These are phyloP conservation scores for Nymphalis io DNA, from an alignment of 1,140 invertebrate genomes.

Conservation along the genomic window DNA sequence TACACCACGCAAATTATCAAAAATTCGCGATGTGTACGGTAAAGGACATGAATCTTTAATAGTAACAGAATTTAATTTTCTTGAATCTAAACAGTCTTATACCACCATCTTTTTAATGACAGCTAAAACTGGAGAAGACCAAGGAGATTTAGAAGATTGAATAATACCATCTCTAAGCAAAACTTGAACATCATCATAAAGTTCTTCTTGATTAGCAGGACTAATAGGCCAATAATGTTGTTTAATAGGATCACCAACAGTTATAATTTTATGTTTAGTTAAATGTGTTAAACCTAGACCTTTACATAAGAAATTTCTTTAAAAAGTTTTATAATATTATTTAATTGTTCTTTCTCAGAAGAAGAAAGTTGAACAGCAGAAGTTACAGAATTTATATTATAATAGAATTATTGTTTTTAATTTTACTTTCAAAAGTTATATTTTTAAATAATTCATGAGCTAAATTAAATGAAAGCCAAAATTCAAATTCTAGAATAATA, in stretches of 20 bases:
- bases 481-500: too few species aligned
- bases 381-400: background rate
- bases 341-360: background rate
- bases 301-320: slow-evolving; percentile 5
- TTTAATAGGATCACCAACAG: slow-evolving; percentile 30
- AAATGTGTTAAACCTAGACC: slow-evolving; percentile 8
- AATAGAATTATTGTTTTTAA: too few species aligned
- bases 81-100: slow-evolving; percentile 20
- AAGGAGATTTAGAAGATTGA: slow-evolving; percentile 28
- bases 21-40: too few species aligned
- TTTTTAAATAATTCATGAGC: background rate
- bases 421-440: too few species aligned
- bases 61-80: too few species aligned
- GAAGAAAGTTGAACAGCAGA: background rate
- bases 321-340: too few species aligned
- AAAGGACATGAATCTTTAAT: too few species aligned
- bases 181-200: slow-evolving; percentile 25
- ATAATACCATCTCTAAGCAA: slow-evolving; percentile 24
- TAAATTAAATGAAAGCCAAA: too few species aligned
- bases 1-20: too few species aligned
- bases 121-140: slow-evolving; percentile 16
- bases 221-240: slow-evolving; percentile 28
- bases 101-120: slow-evolving; percentile 19
- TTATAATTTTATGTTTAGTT: slow-evolving; percentile 28
- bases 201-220: slow-evolving; percentile 19